Percentiles rank a stretch among this genome's conserved stretches.
These are phyloP conservation scores for Stenopsyche tienmushanensis DNA, from an alignment of 1,140 invertebrate genomes.

Conservation along the genomic window DNA sequence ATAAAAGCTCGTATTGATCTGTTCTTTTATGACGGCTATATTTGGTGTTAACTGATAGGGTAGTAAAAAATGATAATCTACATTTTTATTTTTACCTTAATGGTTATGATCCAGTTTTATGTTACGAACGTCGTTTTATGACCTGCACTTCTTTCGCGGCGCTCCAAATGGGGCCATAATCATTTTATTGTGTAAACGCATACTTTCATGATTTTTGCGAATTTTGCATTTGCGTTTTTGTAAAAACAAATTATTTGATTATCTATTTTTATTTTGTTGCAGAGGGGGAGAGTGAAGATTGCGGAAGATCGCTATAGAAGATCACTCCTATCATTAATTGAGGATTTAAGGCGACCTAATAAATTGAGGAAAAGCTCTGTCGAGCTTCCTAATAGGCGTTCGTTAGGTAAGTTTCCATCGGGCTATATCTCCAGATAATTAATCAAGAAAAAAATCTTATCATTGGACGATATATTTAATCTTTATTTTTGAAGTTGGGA, in stretches of 20 bases:
- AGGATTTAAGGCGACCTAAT: not conserved
- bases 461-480: not conserved
- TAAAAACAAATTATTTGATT: no score
- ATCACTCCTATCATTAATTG: slow-evolving; percentile 16
- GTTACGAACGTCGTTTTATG: not conserved
- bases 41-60: slow-evolving; percentile 23
- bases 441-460: not conserved
- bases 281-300: slow-evolving; percentile 33
- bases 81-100: slow-evolving; percentile 14
- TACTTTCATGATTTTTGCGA: not conserved
- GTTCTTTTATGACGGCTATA: slow-evolving; percentile 10
- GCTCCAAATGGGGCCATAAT: slow-evolving; percentile 17
- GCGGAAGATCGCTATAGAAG: slow-evolving; percentile 28
- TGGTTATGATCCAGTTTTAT: slow-evolving; percentile 16
- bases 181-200: slow-evolving; percentile 17
- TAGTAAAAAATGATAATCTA: slow-evolving; percentile 11
- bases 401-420: slow-evolving; percentile 12
- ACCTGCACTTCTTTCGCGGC: not conserved
- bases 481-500: not conserved
- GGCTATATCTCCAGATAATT: not conserved
- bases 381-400: not conserved
- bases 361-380: slow-evolving; percentile 2
- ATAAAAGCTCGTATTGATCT: not conserved
- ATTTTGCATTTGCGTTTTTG: not conserved
- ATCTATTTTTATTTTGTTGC: slow-evolving; percentile 26